Evolutionary conservation across 1,140 invertebrate species (phyloP).

Genomic region (Ylistrum balloti): DNA sequence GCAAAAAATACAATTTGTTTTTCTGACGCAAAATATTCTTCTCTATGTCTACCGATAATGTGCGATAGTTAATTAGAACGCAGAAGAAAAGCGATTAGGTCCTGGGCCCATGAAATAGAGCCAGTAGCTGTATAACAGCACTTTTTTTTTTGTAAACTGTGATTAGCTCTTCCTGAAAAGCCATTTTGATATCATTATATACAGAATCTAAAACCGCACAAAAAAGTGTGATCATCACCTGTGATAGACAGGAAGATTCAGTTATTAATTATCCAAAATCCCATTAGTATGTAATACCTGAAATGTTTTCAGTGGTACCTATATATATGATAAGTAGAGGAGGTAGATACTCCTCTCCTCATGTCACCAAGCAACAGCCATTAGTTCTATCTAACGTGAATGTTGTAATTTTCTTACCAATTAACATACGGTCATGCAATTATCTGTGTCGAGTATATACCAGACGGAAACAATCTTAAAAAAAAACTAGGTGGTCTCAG

Average conservation of each 20-base stretch:
- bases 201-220: neutral
- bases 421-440: neutral
- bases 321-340: too few relatives aligned
- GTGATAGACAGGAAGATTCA: neutral
- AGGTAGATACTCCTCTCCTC: neutral
- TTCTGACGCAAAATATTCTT: neutral
- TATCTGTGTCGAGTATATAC: neutral
- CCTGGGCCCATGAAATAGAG: neutral
- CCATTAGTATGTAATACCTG: neutral
- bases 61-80: neutral
- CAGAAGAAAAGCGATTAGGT: slow-evolving; percentile 13
- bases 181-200: slow-evolving; percentile 13
- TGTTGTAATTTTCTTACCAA: slow-evolving; percentile 13
- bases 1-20: slow-evolving; percentile 36
- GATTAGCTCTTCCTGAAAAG: neutral
- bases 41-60: neutral
- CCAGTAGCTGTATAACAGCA: neutral
- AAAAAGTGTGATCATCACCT: neutral
- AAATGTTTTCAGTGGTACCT: neutral
- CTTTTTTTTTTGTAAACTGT: neutral
- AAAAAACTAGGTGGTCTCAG: too few relatives aligned
- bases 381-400: neutral
- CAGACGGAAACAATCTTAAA: too few relatives aligned
- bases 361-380: neutral
- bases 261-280: neutral